These are phyloP conservation scores for Esperia sulphurella DNA, from an alignment of 2,888 invertebrate species.

Conservation along the genomic window DNA sequence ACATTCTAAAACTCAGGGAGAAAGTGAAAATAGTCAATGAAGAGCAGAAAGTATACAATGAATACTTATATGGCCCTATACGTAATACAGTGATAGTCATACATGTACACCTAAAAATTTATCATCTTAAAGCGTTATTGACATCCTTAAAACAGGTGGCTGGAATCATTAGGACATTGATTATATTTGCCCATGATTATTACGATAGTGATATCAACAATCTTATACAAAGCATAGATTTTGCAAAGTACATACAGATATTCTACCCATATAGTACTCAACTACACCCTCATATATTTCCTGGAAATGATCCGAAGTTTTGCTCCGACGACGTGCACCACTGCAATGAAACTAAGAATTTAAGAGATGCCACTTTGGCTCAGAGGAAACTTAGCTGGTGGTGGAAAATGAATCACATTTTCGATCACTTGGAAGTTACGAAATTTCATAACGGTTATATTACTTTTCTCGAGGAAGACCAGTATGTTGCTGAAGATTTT, in stretches of 20 bases:
- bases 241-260: slow-evolving; percentile 38
- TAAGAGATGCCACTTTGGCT: slow-evolving; percentile 22
- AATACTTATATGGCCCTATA: slow-evolving; percentile 9
- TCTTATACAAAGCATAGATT: slow-evolving; percentile 14
- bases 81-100: slow-evolving; percentile 31
- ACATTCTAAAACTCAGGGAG: slow-evolving; percentile 23
- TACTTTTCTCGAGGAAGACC: slow-evolving; percentile 31
- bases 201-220: slow-evolving; percentile 20
- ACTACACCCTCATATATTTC: slow-evolving; percentile 37
- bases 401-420: slow-evolving; percentile 44
- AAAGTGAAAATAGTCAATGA: slow-evolving; percentile 27
- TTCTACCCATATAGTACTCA: slow-evolving; percentile 41
- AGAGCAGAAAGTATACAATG: slow-evolving; percentile 26
- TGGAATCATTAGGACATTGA: slow-evolving; percentile 29
- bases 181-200: slow-evolving; percentile 35
- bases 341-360: slow-evolving; percentile 19
- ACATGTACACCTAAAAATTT: slow-evolving; percentile 33
- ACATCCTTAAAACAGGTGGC: slow-evolving; percentile 24
- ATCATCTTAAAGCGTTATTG: slow-evolving; percentile 30
- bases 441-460: slow-evolving; percentile 21
- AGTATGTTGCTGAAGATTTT: slow-evolving; percentile 39
- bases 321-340: slow-evolving; percentile 24
- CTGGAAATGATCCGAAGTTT: slow-evolving; percentile 32
- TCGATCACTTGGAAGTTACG: slow-evolving; percentile 28
- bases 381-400: slow-evolving; percentile 48